These are phyloP conservation scores for Griposia aprilina DNA, from an alignment of 2,888 invertebrate species.

Conservation along the genomic window DNA sequence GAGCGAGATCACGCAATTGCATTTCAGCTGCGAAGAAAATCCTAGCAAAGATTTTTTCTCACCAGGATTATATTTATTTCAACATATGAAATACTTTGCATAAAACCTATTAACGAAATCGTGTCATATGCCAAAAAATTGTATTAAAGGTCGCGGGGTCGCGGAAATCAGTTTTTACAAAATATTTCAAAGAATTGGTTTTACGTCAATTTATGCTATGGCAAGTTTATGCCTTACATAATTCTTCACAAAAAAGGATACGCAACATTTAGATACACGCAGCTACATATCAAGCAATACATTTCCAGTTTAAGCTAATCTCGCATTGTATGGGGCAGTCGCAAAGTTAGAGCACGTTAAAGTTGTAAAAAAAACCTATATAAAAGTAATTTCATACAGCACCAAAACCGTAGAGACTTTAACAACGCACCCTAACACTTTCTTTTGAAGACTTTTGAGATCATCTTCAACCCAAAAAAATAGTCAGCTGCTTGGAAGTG, in stretches of 20 bases:
- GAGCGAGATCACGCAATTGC: neutral
- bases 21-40: neutral
- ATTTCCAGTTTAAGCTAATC: too few species aligned
- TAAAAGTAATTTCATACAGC: too few species aligned
- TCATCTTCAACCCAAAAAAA: too few species aligned
- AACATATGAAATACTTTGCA: neutral
- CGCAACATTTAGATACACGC: neutral
- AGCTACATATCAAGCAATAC: too few species aligned
- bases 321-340: too few species aligned
- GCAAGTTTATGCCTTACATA: neutral
- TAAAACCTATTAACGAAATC: neutral
- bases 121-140: neutral
- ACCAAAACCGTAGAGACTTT: too few species aligned
- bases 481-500: too few species aligned
- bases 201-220: neutral
- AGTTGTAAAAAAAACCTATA: too few species aligned
- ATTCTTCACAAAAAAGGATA: neutral
- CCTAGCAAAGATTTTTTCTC: neutral
- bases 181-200: neutral
- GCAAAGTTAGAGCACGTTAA: too few species aligned
- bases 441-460: too few species aligned
- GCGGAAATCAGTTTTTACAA: neutral
- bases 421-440: too few species aligned
- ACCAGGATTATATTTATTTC: neutral
- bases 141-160: neutral